Evolutionary conservation across 2,797 vertebrate genomes (phyloP), one percentile per base, ranked within the genome.

Genomic region (Pempheris klunzingeri): DNA sequence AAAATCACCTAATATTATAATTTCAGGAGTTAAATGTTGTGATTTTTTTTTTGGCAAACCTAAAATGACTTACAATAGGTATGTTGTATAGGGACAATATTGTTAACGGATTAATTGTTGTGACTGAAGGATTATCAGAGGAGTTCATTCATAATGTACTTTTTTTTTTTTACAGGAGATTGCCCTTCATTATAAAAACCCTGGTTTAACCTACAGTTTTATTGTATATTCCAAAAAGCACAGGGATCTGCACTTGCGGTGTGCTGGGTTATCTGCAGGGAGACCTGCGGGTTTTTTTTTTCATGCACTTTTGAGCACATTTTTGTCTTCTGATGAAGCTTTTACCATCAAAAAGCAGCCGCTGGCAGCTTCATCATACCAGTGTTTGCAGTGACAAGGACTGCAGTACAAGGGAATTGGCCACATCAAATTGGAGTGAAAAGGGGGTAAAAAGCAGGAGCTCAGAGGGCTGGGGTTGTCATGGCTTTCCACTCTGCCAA

Each of bases 401-500:
- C 55, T 28, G 7, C 41, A 30, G 52, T 30, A 53, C n/a, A 22
- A 39, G 36, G 17, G 12, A 63, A 77, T 4, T 52, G 34, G 52
- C 14, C 24, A 78, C 57, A 67, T 80, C n/a, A 64, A 67, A 79
- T 5, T 59, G 32, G 13, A 59, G 30, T 43, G n/a, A 4, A 44
- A 78, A 68, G 5, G 12, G 18, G 28, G 18, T 32, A 65, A 65
- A 70, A 71, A 67, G 59, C 43, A 57, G 47, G 18, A 39, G 59
- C 14, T 73, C 55, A 60, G 41, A 26, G 39, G 10, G 41, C 44
- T 30, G 36, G 9, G 43, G 62, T 12, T 72, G n/a, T 61, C 60
- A 81, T 24, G 63, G 28, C 71, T 71, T 83, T 71, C 47, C n/a
- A 70, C 20, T 20, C n/a, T 78, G 64, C 53, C 57, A 68, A 66